Conservation (phyloP, 2,113 vertebrate species). For the Hemibagrus wyckioides region DNA sequence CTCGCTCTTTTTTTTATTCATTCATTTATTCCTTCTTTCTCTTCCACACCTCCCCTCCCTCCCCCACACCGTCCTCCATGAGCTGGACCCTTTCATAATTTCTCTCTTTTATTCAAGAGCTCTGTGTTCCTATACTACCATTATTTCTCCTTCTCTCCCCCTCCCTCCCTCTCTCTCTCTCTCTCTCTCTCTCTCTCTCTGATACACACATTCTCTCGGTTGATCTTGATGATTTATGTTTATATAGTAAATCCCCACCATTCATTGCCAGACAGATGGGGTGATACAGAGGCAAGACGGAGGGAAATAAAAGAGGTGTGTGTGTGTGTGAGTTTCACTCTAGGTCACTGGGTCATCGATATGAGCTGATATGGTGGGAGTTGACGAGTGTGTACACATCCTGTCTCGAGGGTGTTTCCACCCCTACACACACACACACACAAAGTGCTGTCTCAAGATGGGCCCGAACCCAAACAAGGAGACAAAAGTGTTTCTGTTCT, state of each 20-base stretch:
- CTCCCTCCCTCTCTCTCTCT: neutral
- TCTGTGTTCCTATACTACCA: neutral
- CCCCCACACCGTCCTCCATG: neutral
- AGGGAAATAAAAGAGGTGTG: neutral
- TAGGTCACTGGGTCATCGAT: slow-evolving; percentile 32
- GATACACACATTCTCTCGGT: neutral
- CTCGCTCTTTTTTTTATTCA: neutral
- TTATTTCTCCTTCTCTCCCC: neutral
- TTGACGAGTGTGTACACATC: slow-evolving; percentile 25
- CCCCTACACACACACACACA: slow-evolving; percentile 23
- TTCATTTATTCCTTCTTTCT: too few species aligned
- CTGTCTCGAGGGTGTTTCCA: neutral
- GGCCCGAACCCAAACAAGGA: slow-evolving; percentile 36
- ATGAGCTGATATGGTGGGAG: slow-evolving; percentile 17
- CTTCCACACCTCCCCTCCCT: neutral
- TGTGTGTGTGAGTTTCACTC: slow-evolving; percentile 22
- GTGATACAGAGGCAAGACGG: neutral
- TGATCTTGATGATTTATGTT: neutral
- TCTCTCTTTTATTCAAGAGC: neutral
- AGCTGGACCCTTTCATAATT: neutral
- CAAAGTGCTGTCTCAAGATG: slow-evolving; percentile 33
- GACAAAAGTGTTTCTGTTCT: slow-evolving; percentile 38
- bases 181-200: slow-evolving; percentile 4
- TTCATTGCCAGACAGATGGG: slow-evolving; percentile 9
- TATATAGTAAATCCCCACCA: slow-evolving; percentile 2